A percentile compares a stretch with the other conserved stretches of the same genome.
phyloP scores from a whole-genome alignment of 2,113 vertebrate species.

The Elgaria multicarinata region DNA sequence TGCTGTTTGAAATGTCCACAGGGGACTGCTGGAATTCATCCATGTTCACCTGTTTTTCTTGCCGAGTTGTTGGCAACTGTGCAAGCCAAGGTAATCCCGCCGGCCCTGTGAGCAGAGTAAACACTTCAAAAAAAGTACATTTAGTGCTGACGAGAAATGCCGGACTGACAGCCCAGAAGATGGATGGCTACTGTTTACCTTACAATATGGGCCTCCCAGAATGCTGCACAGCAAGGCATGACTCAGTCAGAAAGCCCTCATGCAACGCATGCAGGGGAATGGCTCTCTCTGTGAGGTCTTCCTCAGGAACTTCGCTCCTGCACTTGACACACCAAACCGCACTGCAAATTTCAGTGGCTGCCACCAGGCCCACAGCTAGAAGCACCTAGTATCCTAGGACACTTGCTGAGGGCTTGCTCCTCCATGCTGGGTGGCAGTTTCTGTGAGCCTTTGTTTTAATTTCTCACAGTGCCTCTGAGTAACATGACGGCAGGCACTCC shows the following conservation, averaged over 20 bases:
- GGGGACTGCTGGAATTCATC: not conserved
- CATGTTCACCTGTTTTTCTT: not conserved
- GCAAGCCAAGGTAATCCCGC: not conserved
- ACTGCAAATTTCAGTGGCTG: not conserved
- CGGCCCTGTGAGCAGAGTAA: not conserved
- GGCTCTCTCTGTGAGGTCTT: too few species aligned
- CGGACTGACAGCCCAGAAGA: not conserved
- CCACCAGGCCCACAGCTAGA: accelerated
- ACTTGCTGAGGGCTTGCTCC: not conserved
- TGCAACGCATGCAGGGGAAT: not conserved
- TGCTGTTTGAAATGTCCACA: not conserved
- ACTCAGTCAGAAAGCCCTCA: not conserved
- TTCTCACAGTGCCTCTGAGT: too few species aligned
- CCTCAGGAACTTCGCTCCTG: not conserved
- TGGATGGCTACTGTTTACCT: not conserved
- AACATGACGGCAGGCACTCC: too few species aligned
- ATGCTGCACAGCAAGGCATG: not conserved
- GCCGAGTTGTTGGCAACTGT: not conserved
- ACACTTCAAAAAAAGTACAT: conserved; percentile 20
- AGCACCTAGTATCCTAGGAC: not conserved
- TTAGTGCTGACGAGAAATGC: conserved; percentile 5
- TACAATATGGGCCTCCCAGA: not conserved
- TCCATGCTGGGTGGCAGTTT: too few species aligned
- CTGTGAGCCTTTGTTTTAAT: not conserved
- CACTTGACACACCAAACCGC: not conserved